Percentiles rank a stretch among this genome's conserved stretches.
phyloP scores from a whole-genome alignment of 2,113 vertebrate genomes.

The Merops nubicus region DNA sequence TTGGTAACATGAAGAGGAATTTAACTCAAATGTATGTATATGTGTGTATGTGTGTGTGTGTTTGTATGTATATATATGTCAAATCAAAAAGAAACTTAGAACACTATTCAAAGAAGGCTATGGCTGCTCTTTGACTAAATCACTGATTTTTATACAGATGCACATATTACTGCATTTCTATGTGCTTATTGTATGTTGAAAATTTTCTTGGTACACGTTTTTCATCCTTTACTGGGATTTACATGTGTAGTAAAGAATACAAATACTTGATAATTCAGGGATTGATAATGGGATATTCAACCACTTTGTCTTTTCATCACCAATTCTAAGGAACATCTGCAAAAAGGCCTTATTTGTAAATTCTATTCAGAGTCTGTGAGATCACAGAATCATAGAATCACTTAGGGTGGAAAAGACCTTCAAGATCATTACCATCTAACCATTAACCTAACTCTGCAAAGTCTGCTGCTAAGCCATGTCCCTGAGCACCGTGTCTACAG shows the following conservation, averaged over 20 bases:
- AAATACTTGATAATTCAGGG: not conserved
- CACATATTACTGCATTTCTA: not conserved
- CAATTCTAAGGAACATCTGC: not conserved
- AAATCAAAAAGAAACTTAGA: not conserved
- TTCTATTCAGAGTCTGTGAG: not conserved
- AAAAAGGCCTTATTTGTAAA: not conserved
- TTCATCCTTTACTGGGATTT: not conserved
- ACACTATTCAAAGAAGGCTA: not conserved
- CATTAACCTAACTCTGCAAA: no score
- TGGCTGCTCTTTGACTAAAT: not conserved
- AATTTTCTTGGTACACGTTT: not conserved
- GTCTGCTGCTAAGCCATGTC: no score
- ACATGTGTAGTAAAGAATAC: not conserved
- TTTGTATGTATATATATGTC: not conserved
- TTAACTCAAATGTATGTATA: not conserved
- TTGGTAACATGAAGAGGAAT: not conserved
- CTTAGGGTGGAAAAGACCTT: no score
- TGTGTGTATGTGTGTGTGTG: rapidly evolving
- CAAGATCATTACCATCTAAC: no score
- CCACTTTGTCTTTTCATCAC: not conserved
- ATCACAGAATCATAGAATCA: no score
- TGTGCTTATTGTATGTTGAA: not conserved
- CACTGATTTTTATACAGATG: not conserved
- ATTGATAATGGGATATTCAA: not conserved
- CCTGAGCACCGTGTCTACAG: no score